Evolutionary conservation across 2,113 vertebrate species (phyloP).

Genomic region (Xenus cinereus): DNA sequence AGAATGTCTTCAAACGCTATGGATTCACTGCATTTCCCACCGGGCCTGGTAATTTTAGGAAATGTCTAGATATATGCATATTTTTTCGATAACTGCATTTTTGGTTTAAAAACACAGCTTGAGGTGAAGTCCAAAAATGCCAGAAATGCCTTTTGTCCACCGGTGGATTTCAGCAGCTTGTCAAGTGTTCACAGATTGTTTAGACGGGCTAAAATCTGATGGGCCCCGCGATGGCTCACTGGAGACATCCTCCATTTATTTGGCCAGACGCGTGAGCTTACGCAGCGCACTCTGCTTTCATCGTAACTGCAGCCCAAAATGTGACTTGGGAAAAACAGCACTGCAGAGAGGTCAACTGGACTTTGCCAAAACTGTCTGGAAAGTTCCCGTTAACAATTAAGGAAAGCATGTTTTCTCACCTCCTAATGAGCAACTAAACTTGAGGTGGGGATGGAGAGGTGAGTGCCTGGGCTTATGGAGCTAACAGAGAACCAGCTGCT

Average conservation of each 20-base stretch:
- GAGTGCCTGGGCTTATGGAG: not conserved
- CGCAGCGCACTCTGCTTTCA: not conserved
- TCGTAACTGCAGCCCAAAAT: not conserved
- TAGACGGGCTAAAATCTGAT: not conserved
- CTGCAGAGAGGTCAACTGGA: not conserved
- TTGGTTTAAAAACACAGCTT: not conserved
- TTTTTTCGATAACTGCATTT: not conserved
- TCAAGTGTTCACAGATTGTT: not conserved
- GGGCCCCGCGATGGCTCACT: not conserved
- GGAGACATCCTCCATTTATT: not conserved
- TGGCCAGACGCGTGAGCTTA: not conserved
- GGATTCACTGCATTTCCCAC: not conserved
- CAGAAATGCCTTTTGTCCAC: not conserved
- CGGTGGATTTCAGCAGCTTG: constrained; percentile 4
- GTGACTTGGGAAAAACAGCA: not conserved
- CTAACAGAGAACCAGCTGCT: not conserved
- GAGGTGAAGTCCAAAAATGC: not conserved
- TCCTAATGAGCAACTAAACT: not conserved
- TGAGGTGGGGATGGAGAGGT: not conserved
- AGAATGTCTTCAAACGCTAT: not conserved
- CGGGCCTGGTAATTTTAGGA: not conserved
- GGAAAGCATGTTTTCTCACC: not conserved
- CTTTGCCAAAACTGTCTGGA: not conserved
- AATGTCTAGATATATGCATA: not conserved
- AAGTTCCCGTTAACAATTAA: fast-evolving